Conservation (phyloP, 1,140 invertebrate species). For the Cotesia glomerata region DNA sequence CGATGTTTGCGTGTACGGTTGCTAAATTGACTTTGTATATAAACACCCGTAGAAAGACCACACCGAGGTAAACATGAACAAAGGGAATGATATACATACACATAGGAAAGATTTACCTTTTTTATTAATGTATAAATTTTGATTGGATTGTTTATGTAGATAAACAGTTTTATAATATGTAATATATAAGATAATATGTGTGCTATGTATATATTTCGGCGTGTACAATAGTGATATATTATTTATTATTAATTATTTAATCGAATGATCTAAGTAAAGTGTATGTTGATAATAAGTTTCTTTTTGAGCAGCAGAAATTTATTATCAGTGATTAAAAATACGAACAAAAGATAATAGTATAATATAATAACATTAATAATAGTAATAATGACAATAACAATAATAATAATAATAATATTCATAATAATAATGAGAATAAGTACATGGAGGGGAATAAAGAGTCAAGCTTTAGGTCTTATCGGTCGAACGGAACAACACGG, state of each 20-base stretch:
- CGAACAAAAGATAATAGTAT: background rate
- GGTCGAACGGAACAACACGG: conserved; percentile 8
- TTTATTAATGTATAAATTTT: too few relatives aligned
- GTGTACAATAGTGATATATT: too few relatives aligned
- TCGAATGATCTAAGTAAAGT: background rate
- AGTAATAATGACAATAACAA: too few relatives aligned
- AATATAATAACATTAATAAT: background rate
- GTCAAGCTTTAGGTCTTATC: conserved; percentile 5
- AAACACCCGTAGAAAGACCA: background rate
- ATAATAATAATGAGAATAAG: background rate
- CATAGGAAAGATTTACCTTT: too few relatives aligned
- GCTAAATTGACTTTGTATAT: background rate
- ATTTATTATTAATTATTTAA: background rate
- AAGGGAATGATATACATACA: background rate
- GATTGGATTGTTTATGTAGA: background rate
- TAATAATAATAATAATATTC: too few relatives aligned
- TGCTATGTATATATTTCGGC: background rate
- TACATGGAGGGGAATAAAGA: background rate
- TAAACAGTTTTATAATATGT: background rate
- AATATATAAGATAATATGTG: background rate
- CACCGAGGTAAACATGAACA: background rate
- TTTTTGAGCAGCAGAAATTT: background rate
- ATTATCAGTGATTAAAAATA: background rate
- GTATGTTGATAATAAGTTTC: background rate
- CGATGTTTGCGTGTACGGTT: conserved; percentile 1